Percentiles rank a stretch among this genome's conserved stretches.
These are phyloP conservation scores for Pedetes capensis DNA, from an alignment of 2,113 vertebrate genomes.

Conservation along the genomic window DNA sequence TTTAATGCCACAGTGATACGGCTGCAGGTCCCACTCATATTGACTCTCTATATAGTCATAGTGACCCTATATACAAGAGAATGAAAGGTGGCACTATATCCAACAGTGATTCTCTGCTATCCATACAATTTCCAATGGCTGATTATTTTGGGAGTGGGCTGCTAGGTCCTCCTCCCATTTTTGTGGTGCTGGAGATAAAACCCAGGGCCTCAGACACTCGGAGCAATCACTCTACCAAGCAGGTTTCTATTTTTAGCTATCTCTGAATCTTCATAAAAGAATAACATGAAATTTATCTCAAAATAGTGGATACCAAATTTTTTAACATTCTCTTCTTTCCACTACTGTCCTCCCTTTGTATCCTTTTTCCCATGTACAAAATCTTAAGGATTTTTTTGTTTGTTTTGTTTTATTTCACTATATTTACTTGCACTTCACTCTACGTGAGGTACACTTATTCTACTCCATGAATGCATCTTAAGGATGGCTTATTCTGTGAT, in stretches of 20 bases:
- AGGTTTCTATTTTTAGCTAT: neutral
- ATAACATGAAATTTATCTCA: neutral
- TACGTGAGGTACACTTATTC: neutral
- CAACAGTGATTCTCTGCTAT: no score
- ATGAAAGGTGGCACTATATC: no score
- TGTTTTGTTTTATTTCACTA: neutral
- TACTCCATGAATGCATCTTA: neutral
- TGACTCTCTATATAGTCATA: no score
- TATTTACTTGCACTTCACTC: neutral
- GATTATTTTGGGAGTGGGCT: no score
- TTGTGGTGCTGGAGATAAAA: no score
- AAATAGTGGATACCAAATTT: neutral
- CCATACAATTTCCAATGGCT: no score
- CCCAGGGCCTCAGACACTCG: no score
- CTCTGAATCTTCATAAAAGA: slow-evolving; percentile 24
- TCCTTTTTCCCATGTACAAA: neutral
- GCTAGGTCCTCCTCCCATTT: no score
- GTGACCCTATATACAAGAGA: no score
- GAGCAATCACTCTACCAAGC: no score
- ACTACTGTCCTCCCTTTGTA: neutral
- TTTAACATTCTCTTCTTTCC: neutral
- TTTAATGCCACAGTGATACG: no score
- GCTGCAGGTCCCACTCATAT: no score
- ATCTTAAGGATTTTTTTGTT: neutral
- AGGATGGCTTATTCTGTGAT: neutral